Conservation (phyloP, 1,140 invertebrate genomes). For the Psix sp. region DNA sequence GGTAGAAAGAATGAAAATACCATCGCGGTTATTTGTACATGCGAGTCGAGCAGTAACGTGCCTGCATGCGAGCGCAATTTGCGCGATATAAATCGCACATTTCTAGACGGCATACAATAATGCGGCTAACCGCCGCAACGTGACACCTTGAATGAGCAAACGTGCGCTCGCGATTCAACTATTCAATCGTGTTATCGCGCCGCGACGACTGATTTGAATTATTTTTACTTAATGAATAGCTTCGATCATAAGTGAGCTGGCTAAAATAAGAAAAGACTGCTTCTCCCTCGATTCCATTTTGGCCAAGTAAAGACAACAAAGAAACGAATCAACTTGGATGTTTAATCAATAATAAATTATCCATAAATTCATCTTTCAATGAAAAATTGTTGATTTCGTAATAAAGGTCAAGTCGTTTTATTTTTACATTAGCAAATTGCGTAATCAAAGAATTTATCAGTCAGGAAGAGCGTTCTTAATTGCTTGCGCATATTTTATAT, state of each 20-base stretch:
- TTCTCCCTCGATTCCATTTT: no score
- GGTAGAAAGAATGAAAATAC: slow-evolving; percentile 24
- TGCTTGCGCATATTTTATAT: no score
- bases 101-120: slow-evolving; percentile 38
- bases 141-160: slow-evolving; percentile 51
- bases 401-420: no score
- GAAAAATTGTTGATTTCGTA: no score
- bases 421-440: no score
- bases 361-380: no score
- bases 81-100: slow-evolving; percentile 48
- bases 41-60: slow-evolving; percentile 28
- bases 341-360: no score
- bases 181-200: slow-evolving; percentile 8
- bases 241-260: slow-evolving; percentile 12
- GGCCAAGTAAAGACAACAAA: no score
- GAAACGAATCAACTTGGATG: no score
- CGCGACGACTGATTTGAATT: slow-evolving; percentile 10
- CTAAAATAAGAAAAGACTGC: no score
- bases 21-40: slow-evolving; percentile 44
- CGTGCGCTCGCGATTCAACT: slow-evolving; percentile 30
- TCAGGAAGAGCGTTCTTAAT: no score
- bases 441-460: no score
- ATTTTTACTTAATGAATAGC: slow-evolving; percentile 20
- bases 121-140: slow-evolving; percentile 47
- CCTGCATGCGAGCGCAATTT: slow-evolving; percentile 38